Base-by-base conservation (phyloP, 2,113 vertebrate species). In the Piaya cayana region DNA sequence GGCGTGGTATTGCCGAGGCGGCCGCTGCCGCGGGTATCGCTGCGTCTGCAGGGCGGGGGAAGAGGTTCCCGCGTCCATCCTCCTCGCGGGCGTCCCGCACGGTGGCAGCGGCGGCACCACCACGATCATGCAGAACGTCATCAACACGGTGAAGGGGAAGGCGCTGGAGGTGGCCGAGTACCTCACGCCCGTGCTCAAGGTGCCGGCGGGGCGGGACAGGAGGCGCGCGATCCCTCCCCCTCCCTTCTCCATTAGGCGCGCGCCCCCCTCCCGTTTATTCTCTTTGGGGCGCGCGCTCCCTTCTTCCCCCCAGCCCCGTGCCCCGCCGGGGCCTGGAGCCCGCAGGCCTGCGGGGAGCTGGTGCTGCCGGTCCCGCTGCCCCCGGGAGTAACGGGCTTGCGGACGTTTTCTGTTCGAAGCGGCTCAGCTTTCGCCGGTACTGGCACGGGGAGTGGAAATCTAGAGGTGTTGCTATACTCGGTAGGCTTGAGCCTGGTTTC, bases 101-200 rank as follows among this genome's bases (percentile, higher is more conserved):
- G 47, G 47, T n/a, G n/a, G n/a, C n/a, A n/a, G n/a, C 22, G 11
- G 49, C 23, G 12, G 22, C 50, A 52, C 12, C 50, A 26, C 23
- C 25, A 13, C 12, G 20, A 49, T 22, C 68, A 99, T 99, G 99
- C 99, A 99, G 98, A 99, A 98, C 98, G 99, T 99, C 29, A 99
- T 99, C 80, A 99, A 99, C 97, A 98, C 99, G 5, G 98, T 99
- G 96, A 99, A 99, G 92, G 99, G 99, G 83, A 99, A 99, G 52
- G 99, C 99, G 9, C 97, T 99, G 62, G 99, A 99, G 14, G 99
- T 99, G 97, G 99, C 99, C 8, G 99, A 99, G 98, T 98, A 99
- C 70, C 98, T 99, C 86, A 99, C 99, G 5, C 99, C 99, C 4
- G 99, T 99, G 29, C 95, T 99, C 70, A 99, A 99, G 99, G 99